phyloP scores from a whole-genome alignment of 2,797 vertebrate species.

The Centropyge bicolor region DNA sequence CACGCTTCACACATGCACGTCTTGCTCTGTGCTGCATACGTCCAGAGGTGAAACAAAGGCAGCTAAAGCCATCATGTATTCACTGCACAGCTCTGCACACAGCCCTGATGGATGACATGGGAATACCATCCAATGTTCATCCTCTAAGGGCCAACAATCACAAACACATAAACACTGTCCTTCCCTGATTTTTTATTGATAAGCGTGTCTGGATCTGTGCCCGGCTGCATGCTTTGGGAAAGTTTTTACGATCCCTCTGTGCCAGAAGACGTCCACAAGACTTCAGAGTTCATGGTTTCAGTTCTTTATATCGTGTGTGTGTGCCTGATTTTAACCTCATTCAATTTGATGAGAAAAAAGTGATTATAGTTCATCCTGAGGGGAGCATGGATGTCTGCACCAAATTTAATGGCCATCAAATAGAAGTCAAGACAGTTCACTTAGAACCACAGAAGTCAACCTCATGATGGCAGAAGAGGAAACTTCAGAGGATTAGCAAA shows the following conservation, averaged over 20 bases:
- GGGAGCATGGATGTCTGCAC: not conserved
- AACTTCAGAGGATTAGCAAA: not conserved
- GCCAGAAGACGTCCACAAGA: not conserved
- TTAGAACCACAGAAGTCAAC: not conserved
- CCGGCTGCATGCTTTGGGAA: slow-evolving; percentile 1
- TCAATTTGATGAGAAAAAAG: not conserved
- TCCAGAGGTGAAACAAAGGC: slow-evolving; percentile 32
- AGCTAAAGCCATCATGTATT: slow-evolving; percentile 34
- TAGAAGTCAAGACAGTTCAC: not conserved
- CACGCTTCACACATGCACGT: not conserved
- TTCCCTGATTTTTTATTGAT: slow-evolving; percentile 13
- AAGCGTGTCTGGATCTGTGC: slow-evolving; percentile 38
- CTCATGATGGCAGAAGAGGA: not conserved
- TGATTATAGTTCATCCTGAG: not conserved
- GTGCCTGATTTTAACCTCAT: not conserved
- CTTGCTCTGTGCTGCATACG: not conserved
- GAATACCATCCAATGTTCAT: slow-evolving; percentile 42
- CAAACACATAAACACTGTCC: slow-evolving; percentile 6
- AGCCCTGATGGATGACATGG: slow-evolving; percentile 44
- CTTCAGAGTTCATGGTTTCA: slow-evolving; percentile 4
- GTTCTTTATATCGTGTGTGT: not conserved
- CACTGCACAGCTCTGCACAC: slow-evolving; percentile 21
- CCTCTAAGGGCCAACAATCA: slow-evolving; percentile 9
- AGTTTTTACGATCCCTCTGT: slow-evolving; percentile 1
- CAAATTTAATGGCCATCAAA: not conserved